phyloP scores from a whole-genome alignment of 92 coral and sea anemone species.

The Epizoanthus stellaris region DNA sequence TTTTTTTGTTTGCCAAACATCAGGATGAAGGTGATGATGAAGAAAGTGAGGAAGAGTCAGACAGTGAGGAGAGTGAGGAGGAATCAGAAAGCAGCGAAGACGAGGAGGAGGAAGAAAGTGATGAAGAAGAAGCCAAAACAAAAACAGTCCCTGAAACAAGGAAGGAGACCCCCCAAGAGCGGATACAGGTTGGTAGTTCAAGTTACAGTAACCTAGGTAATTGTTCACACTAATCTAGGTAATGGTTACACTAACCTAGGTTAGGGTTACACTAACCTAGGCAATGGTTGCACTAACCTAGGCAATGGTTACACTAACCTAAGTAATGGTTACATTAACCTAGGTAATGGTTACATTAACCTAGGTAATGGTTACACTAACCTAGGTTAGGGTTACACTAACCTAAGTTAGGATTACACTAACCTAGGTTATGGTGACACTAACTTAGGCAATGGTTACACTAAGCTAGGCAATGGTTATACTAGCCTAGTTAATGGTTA shows the following conservation, averaged over 20 bases:
- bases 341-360: no score
- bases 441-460: not conserved
- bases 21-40: slow-evolving; percentile 36
- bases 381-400: no score
- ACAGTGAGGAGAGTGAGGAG: slow-evolving; percentile 74
- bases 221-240: not conserved
- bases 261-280: not conserved
- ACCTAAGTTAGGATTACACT: not conserved
- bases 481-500: not conserved
- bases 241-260: not conserved
- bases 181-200: slow-evolving; percentile 64
- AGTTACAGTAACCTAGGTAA: not conserved
- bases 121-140: slow-evolving; percentile 52
- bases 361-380: not conserved
- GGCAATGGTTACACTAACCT: no score
- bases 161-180: slow-evolving; percentile 67
- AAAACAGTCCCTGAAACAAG: slow-evolving; percentile 55
- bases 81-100: slow-evolving; percentile 69
- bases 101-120: slow-evolving; percentile 64
- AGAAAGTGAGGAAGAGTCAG: slow-evolving; percentile 65
- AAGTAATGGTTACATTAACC: no score
- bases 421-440: not conserved
- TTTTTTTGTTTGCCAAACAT: not conserved
- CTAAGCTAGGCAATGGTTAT: not conserved
- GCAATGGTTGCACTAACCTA: no score